Base-by-base conservation (phyloP, 2,797 vertebrate genomes). In the Saxicola maurus region DNA sequence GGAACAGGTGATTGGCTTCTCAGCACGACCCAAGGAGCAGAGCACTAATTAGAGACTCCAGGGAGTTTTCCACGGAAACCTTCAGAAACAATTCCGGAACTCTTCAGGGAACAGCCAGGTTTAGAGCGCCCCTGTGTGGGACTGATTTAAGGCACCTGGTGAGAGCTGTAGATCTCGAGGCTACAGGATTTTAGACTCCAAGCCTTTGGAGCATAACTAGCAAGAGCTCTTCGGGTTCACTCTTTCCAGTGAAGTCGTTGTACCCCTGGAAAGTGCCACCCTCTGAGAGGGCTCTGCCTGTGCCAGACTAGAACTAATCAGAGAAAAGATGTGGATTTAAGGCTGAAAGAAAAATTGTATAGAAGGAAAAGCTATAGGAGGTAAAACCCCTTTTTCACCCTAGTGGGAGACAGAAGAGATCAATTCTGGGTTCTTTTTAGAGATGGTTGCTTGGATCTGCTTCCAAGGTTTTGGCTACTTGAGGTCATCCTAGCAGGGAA, bases 271-370 rank as follows among this genome's bases (percentile, higher is more conserved):
- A n/a, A 5, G 27, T 37, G 53, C 48, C 40, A 3, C 7, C 30
- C 13, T 40, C 21, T 20, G 18, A 13, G 7, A 2, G 3, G 33
- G 12, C 31, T 45, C 19, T 28, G 25, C 45, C 31, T 2, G 0
- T 3, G 1, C 9, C 18, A 24, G 38, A 6, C 7, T 53, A 30
- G 16, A 65, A 3, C 28, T n/a, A 17, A 33, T n/a, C 56, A n/a
- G 74, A 53, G 11, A 30, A 73, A 53, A 52, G 0, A 1, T 19
- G 19, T 20, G 45, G 21, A 35, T 84, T 77, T 38, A 13, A 16
- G 21, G 5, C 42, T 13, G 21, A 60, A 75, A 33, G 23, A 30
- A 45, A 48, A 56, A 9, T 4, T 31, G 19, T 17, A 10, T 5
- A 18, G 37, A 21, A 59, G 37, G 17, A 66, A 61, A 59, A 74